Evolutionary conservation across 1,140 invertebrate genomes (phyloP), one percentile per base, ranked within the genome.

Genomic region (Lepidurus couesii): DNA sequence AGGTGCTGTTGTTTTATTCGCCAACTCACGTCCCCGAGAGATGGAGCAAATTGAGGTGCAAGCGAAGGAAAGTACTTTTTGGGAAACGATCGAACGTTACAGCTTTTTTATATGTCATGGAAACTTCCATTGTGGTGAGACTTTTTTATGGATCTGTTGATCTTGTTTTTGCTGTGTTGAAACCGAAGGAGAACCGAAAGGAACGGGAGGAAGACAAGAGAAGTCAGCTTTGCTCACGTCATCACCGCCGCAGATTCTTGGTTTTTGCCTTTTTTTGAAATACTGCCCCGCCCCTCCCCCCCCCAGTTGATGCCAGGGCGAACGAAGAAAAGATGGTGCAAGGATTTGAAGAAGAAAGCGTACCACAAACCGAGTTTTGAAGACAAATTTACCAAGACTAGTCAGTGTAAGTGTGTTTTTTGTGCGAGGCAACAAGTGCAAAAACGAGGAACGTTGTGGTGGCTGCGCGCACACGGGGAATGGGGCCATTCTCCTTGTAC

Each of bases 61-160:
- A 13, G n/a, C 53, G 45, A 65, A 26, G 26, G 26, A 13, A 65
- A 65, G 53, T 65, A 65, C 53, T 65, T 65, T 65, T 7, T 13
- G 1, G 16, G 45, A 47, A 16, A 65, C 16, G 21, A 65, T 65
- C 53, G 53, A 21, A 65, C 53, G 53, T 65, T 65, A 65, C 53
- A 65, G 53, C 45, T 65, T 65, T 65, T 65, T 65, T 65, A 65
- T 65, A 65, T 65, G 53, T 65, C 53, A 65, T 65, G 53, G 53
- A 65, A 65, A 65, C 13, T 65, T 65, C 53, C 53, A 65, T 65
- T 65, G 53, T 65, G 53, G 53, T 65, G 53, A 65, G 53, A 65
- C 16, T 21, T 65, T 65, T 65, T 65, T 65, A 65, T 65, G 13
- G 53, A 65, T 65, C 53, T 21, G 53, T 65, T 65, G 53, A 65